Evolutionary conservation across 2,888 invertebrate genomes (phyloP), one percentile per base, ranked within the genome.

Genomic region (Plebejus argus): DNA sequence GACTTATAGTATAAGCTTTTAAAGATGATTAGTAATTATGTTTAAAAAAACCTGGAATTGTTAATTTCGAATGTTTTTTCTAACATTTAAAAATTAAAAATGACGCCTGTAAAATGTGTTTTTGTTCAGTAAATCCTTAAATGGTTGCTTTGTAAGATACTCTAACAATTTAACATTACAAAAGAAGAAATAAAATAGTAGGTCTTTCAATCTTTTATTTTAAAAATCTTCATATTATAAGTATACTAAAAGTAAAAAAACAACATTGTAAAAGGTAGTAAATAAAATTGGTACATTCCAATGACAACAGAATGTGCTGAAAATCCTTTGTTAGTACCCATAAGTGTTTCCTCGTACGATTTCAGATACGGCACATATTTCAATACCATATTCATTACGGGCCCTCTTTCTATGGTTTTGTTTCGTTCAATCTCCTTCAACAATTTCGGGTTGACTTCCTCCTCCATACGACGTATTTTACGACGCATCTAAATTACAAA

Each of bases 361-460:
- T 88, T 90, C n/a, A 92, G 81, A 71, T 89, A 88, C 1, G 92
- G 92, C 82, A 92, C 82, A 78, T 91, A 92, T 78, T 87, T 87
- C 1, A 89, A 35, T 1, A 91, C 86, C 88, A 91, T 91, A 20
- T 85, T 86, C 1, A 91, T 80, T 84, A 91, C 87, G 0, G 89
- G 87, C 1, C 84, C 83, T 76, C 83, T 84, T 3, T 89, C 87
- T 1, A 81, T 35, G 0, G 84, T 80, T 28, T 80, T 84, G 70
- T 85, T 87, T 2, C 78, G 79, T 77, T 82, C 82, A 39, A 79
- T 71, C n/a, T 80, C 80, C 0, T 74, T 45, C 10, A 72, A 70
- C 49, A 76, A 15, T 28, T 70, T 78, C 7, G 33, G 58, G 72
- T 71, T n/a, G 4, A 39, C 28, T 76, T 70, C 33, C 15, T 53